Conservation (phyloP, 1,140 invertebrate genomes). For the Drosophila dunni region DNA sequence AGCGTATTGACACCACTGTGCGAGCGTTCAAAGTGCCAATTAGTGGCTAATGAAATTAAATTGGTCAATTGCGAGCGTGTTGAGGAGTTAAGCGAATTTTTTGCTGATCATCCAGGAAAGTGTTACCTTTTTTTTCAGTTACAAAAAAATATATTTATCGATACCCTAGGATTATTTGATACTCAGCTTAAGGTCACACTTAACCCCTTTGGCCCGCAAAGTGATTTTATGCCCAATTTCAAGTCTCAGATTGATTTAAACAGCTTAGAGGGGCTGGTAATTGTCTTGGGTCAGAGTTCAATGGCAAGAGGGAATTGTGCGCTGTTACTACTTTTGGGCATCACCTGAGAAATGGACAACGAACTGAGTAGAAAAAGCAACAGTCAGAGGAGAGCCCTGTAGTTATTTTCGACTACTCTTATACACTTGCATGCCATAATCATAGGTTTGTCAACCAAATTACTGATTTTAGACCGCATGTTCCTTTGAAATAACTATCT, state of each 20-base stretch:
- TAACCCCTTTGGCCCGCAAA: neutral
- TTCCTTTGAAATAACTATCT: no score
- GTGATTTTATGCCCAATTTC: neutral
- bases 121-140: neutral
- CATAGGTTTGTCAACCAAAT: no score
- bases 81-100: neutral
- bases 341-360: no score
- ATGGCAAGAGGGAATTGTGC: neutral
- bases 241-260: no score
- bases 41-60: constrained; percentile 4
- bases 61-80: neutral
- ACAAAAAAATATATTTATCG: no score
- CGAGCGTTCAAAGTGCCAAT: neutral
- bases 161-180: no score
- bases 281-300: neutral
- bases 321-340: no score
- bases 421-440: no score
- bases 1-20: neutral
- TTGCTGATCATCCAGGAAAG: neutral
- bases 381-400: no score
- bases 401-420: no score
- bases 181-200: neutral
- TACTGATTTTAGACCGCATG: no score
- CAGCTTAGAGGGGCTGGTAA: neutral
- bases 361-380: no score